Evolutionary conservation across 2,113 vertebrate genomes (phyloP).

Genomic region (Channa maculata): DNA sequence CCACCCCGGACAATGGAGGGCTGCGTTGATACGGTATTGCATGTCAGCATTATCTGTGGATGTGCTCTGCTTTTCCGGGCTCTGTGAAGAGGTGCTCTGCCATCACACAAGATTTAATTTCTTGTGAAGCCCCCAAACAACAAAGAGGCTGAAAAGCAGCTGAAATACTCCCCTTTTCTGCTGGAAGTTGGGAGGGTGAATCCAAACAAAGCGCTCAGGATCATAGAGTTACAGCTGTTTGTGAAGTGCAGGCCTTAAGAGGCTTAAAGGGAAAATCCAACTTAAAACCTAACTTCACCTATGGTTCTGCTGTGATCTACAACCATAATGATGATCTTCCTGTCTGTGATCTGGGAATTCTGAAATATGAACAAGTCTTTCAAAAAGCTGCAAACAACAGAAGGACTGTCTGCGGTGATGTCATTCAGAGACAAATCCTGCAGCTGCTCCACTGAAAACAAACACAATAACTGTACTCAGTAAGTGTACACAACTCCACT

Average conservation of each 20-base stretch:
- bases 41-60: conserved; percentile 42
- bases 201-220: conserved; percentile 21
- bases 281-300: conserved; percentile 31
- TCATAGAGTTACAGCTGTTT: conserved; percentile 42
- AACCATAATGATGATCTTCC: conserved; percentile 32
- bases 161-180: conserved; percentile 13
- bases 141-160: conserved; percentile 27
- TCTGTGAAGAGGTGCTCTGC: conserved; percentile 35
- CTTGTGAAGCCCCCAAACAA: conserved; percentile 28
- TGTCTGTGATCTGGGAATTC: conserved; percentile 36
- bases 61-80: conserved; percentile 15
- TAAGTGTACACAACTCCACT: not conserved
- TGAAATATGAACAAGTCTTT: conserved; percentile 10
- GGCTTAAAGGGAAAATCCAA: conserved; percentile 56
- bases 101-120: conserved; percentile 49
- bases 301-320: conserved; percentile 40
- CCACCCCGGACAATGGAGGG: conserved; percentile 53
- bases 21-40: conserved; percentile 41
- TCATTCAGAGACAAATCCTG: conserved; percentile 35
- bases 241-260: conserved; percentile 28
- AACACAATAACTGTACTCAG: not conserved
- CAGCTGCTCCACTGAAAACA: conserved; percentile 39
- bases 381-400: conserved; percentile 20
- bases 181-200: conserved; percentile 20
- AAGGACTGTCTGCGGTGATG: conserved; percentile 14